A percentile compares a stretch with the other conserved stretches of the same genome.
phyloP scores from a whole-genome alignment of 2,888 invertebrate genomes.

The Troglohyphantes excavatus region DNA sequence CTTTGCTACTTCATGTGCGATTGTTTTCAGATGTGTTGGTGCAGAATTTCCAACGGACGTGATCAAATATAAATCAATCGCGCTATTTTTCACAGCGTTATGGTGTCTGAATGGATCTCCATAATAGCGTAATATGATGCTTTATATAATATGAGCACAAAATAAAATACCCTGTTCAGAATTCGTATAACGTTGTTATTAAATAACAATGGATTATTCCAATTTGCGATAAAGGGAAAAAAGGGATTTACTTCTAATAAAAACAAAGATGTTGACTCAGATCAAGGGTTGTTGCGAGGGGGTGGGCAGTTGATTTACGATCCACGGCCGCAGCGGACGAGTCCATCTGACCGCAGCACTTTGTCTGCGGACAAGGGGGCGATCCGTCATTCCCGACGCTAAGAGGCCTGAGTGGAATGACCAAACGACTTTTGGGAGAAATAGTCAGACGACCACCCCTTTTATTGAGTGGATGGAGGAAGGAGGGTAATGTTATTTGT shows the following conservation, averaged over 20 bases:
- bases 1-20: too few species aligned
- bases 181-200: too few species aligned
- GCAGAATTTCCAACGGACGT: too few species aligned
- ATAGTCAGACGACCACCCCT: not conserved
- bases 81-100: too few species aligned
- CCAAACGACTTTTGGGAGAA: slow-evolving; percentile 16
- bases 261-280: slow-evolving; percentile 52
- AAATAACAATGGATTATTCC: not conserved
- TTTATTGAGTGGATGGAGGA: slow-evolving; percentile 3
- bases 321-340: slow-evolving; percentile 32
- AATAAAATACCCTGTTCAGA: too few species aligned
- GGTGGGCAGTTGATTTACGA: slow-evolving; percentile 69
- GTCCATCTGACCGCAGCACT: slow-evolving; percentile 66
- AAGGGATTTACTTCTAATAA: not conserved
- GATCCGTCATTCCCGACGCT: slow-evolving; percentile 45
- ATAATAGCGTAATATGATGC: too few species aligned
- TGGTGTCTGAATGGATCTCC: too few species aligned
- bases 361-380: slow-evolving; percentile 64
- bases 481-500: not conserved
- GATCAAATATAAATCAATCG: too few species aligned
- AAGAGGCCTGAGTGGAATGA: slow-evolving; percentile 18
- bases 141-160: too few species aligned
- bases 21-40: too few species aligned
- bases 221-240: not conserved
- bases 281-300: slow-evolving; percentile 2